phyloP scores from a whole-genome alignment of 1,140 invertebrate genomes.

The Drosophila sulfurigaster region DNA sequence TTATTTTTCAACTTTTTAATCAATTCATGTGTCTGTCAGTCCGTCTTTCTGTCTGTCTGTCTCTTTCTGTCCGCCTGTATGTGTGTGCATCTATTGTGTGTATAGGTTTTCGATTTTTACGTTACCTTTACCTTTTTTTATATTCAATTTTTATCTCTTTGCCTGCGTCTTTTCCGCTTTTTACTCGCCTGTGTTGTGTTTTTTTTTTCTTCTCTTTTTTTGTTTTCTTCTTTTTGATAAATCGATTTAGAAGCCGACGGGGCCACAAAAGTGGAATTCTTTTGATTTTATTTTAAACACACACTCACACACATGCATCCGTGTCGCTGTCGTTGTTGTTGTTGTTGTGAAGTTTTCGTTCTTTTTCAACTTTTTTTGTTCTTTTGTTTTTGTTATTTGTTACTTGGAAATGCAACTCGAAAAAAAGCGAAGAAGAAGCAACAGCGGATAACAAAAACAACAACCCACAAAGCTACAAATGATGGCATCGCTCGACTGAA shows the following conservation, averaged over 20 bases:
- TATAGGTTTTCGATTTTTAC: slow-evolving; percentile 80
- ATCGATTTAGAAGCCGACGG: slow-evolving; percentile 82
- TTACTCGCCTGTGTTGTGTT: slow-evolving; percentile 53
- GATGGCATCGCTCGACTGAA: no score
- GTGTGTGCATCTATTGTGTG: slow-evolving; percentile 73
- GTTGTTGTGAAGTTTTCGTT: slow-evolving; percentile 56
- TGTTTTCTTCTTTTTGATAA: slow-evolving; percentile 69
- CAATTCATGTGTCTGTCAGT: slow-evolving; percentile 69
- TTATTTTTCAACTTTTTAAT: slow-evolving; percentile 77
- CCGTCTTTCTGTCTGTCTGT: slow-evolving; percentile 12
- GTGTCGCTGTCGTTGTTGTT: slow-evolving; percentile 51
- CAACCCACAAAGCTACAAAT: no score
- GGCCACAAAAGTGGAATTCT: slow-evolving; percentile 80
- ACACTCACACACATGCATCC: slow-evolving; percentile 14
- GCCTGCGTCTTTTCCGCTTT: slow-evolving; percentile 77
- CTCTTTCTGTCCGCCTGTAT: slow-evolving; percentile 27
- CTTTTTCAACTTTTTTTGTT: slow-evolving; percentile 43
- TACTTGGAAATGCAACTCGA: slow-evolving; percentile 80
- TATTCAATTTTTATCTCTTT: slow-evolving; percentile 82
- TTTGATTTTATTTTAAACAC: slow-evolving; percentile 73
- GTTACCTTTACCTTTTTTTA: slow-evolving; percentile 76
- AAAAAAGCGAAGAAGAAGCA: slow-evolving; percentile 25
- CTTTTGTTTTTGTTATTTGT: slow-evolving; percentile 58
- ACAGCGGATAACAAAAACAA: slow-evolving; percentile 38
- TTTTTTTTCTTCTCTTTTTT: slow-evolving; percentile 31